These are phyloP conservation scores for Philaenus spumarius DNA, from an alignment of 1,140 invertebrate species.

Conservation along the genomic window DNA sequence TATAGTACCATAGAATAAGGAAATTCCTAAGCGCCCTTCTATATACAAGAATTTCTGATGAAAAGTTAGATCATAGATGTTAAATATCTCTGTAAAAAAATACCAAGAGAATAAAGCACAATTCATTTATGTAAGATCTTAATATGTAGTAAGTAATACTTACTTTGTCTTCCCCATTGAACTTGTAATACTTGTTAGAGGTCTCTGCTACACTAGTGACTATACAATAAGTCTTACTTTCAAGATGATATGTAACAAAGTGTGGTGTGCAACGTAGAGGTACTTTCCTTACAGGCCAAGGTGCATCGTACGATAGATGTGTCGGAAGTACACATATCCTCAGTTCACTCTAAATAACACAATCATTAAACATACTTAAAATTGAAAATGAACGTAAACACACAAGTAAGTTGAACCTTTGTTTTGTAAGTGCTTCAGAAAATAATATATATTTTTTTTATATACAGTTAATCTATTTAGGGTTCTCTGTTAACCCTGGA, in stretches of 20 bases:
- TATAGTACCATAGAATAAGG: too few relatives aligned
- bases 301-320: conserved; percentile 90
- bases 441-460: too few relatives aligned
- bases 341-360: conserved; percentile 60
- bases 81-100: too few relatives aligned
- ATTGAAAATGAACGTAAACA: too few relatives aligned
- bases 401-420: too few relatives aligned
- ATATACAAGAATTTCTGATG: background rate
- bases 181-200: conserved; percentile 72
- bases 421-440: too few relatives aligned
- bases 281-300: conserved; percentile 95
- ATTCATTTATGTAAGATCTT: background rate
- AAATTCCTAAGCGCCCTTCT: too few relatives aligned
- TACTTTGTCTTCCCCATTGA: conserved; percentile 81
- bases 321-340: conserved; percentile 87
- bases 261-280: conserved; percentile 73
- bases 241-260: conserved; percentile 90
- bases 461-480: too few relatives aligned
- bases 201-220: conserved; percentile 78
- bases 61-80: too few relatives aligned
- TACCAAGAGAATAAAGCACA: too few relatives aligned
- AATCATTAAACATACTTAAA: too few relatives aligned
- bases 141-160: background rate
- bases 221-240: conserved; percentile 93
- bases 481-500: too few relatives aligned